These are phyloP conservation scores for Mionectes macconnelli DNA, from an alignment of 2,113 vertebrate genomes.

Conservation along the genomic window DNA sequence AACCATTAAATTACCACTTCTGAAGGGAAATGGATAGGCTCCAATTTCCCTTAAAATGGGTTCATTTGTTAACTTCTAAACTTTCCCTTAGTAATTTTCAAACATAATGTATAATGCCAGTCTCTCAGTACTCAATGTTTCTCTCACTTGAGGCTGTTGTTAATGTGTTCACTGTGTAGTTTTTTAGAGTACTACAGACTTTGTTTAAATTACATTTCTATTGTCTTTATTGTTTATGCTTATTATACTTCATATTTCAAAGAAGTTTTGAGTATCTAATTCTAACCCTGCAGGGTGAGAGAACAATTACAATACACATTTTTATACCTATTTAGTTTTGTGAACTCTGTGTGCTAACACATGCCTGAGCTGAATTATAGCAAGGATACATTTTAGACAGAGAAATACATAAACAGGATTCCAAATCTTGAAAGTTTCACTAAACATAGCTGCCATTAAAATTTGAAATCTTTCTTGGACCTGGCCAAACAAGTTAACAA, in stretches of 20 bases:
- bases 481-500: not conserved
- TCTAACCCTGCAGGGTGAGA: not conserved
- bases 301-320: not conserved
- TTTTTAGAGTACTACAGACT: not conserved
- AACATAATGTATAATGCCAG: not conserved
- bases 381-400: not conserved
- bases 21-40: not conserved
- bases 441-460: not conserved
- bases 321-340: not conserved
- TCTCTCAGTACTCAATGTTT: not conserved
- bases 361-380: not conserved
- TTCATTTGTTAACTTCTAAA: constrained; percentile 43
- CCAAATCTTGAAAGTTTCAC: not conserved
- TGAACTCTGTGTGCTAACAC: not conserved
- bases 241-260: not conserved
- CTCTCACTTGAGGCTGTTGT: not conserved
- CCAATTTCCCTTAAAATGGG: not conserved
- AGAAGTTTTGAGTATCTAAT: not conserved
- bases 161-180: not conserved
- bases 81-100: not conserved
- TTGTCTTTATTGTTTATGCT: not conserved
- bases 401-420: not conserved
- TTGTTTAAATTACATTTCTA: not conserved
- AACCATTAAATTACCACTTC: not conserved
- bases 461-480: not conserved